phyloP scores from a whole-genome alignment of 2,797 vertebrate genomes.

The Cyclopterus lumpus region DNA sequence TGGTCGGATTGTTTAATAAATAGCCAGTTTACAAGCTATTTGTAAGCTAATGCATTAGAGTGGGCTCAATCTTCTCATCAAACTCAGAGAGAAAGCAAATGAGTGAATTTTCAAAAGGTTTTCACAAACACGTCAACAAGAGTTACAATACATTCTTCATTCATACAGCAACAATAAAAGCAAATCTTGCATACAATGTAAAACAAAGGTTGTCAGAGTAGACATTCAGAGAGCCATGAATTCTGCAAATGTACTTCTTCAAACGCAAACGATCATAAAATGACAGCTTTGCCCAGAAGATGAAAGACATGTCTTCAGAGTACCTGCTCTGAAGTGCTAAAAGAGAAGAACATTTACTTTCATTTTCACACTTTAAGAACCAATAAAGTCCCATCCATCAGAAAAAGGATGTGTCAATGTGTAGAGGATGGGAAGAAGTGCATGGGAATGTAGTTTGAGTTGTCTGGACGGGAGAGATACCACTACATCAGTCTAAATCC shows the following conservation, averaged over 20 bases:
- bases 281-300: constrained; percentile 6
- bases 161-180: constrained; percentile 13
- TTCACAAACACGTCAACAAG: not conserved
- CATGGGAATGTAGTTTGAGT: constrained; percentile 49
- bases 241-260: constrained; percentile 20
- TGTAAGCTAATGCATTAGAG: not conserved
- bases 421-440: constrained; percentile 36
- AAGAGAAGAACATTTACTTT: constrained; percentile 7
- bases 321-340: constrained; percentile 75
- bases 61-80: not conserved
- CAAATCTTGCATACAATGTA: not conserved
- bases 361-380: constrained; percentile 55
- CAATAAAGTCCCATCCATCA: constrained; percentile 66
- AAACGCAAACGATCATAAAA: constrained; percentile 16
- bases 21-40: too few relatives aligned
- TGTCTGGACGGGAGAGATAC: constrained; percentile 27
- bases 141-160: not conserved
- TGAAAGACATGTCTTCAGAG: constrained; percentile 69
- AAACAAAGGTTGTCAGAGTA: not conserved
- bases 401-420: constrained; percentile 38
- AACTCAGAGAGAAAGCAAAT: not conserved
- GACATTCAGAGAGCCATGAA: constrained; percentile 4
- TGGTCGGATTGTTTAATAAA: too few relatives aligned
- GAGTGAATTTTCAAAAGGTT: not conserved
- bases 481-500: constrained; percentile 26